Evolutionary conservation across 1,140 invertebrate genomes (phyloP).

Genomic region (Drosophila lini): DNA sequence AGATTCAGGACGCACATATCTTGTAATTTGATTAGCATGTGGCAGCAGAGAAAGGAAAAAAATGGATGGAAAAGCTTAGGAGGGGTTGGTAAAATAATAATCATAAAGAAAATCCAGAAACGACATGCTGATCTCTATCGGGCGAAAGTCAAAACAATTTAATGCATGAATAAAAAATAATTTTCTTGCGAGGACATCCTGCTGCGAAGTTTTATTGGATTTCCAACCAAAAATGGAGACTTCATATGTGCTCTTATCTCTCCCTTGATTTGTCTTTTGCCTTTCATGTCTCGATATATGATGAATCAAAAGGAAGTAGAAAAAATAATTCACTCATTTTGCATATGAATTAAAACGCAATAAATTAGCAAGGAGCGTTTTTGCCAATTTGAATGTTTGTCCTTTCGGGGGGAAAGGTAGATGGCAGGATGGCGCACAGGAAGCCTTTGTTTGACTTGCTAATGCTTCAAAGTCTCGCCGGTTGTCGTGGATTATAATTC

Average conservation of each 20-base stretch:
- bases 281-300: slow-evolving; percentile 47
- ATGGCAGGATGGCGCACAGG: slow-evolving; percentile 16
- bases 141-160: slow-evolving; percentile 80
- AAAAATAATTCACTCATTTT: slow-evolving; percentile 50
- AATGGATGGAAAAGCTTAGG: neutral
- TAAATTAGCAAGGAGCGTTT: slow-evolving; percentile 71
- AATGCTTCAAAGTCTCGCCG: slow-evolving; percentile 50
- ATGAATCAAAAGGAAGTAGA: slow-evolving; percentile 61
- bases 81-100: slow-evolving; percentile 59
- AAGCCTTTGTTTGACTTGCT: slow-evolving; percentile 57
- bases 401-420: slow-evolving; percentile 22
- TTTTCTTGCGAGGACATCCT: slow-evolving; percentile 51
- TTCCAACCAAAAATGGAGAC: slow-evolving; percentile 31
- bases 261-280: slow-evolving; percentile 17
- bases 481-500: slow-evolving; percentile 41
- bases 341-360: slow-evolving; percentile 83
- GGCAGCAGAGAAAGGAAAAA: slow-evolving; percentile 23
- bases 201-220: slow-evolving; percentile 72
- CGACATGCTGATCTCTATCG: slow-evolving; percentile 66
- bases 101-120: slow-evolving; percentile 63
- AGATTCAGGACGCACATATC: slow-evolving; percentile 40
- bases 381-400: slow-evolving; percentile 49
- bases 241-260: slow-evolving; percentile 48
- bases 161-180: slow-evolving; percentile 81
- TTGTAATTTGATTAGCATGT: slow-evolving; percentile 81